Base-by-base conservation (phyloP, 2,888 invertebrate genomes). In the Athalia circularis region DNA sequence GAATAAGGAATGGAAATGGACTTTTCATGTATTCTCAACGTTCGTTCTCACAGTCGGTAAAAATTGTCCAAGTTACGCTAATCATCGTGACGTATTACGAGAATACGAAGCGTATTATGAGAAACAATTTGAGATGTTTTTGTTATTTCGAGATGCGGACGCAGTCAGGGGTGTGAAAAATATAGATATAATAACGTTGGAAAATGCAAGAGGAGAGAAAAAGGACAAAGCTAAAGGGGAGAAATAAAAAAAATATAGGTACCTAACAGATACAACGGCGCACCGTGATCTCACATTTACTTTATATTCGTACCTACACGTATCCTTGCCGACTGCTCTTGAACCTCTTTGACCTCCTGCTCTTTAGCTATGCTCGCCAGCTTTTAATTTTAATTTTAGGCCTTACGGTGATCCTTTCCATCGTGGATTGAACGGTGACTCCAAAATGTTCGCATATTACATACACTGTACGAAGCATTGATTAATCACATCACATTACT, bases 311-410 rank as follows among this genome's bases (percentile, higher is more conserved):
- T 72, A 72, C 47, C 59, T 59, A 43, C 43, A 68, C 15, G 43
- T 72, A 62, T 62, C 47, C 72, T 59, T 52, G 62, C 75, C 62
- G 62, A 62, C 62, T 29, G 29, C 29, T 75, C 50, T 64, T 75
- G 75, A 75, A 75, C 75, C 75, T 64, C 62, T 62, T 75, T 75
- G 75, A 75, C 75, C 75, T 75, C 75, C 50, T 75, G 75, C 75
- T 75, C 75, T 75, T 1, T 29, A 75, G 75, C 75, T 75, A 48
- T 75, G 75, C 75, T 75, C 75, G 75, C 75, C 75, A 50, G 48
- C 75, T 75, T 75, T 75, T 75, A 75, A 75, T 75, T 75, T 75
- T 75, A 75, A 75, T 75, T 75, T 62, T 75, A 75, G 75, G 75
- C 62, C 75, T 75, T 62, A 62, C 75, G 75, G 75, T 75, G 75